A percentile compares a stretch with the other conserved stretches of the same genome.
Conservation (phyloP, 2,113 vertebrate species). For the Bos taurus region ARS-UCD2.0 NC_037348.1:60105501-60106000, state of each 20-base stretch:
- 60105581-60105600: background rate
- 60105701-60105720: background rate
- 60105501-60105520: background rate
- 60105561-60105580: background rate
- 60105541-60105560: background rate
- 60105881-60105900: rapidly evolving
- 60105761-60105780: rapidly evolving
- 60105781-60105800: background rate
- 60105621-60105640: background rate
- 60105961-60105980: background rate
- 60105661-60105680: background rate
- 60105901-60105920: background rate
- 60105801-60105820: background rate
- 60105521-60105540: background rate
- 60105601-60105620: background rate
- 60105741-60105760: rapidly evolving
- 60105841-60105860: background rate
- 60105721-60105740: background rate
- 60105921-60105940: background rate
- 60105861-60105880: rapidly evolving
- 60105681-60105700: background rate
- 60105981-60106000: background rate
- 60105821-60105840: background rate
- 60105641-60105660: background rate
- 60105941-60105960: background rate